Conservation (phyloP, 2,113 vertebrate genomes). For the Tragulus kanchil region DNA sequence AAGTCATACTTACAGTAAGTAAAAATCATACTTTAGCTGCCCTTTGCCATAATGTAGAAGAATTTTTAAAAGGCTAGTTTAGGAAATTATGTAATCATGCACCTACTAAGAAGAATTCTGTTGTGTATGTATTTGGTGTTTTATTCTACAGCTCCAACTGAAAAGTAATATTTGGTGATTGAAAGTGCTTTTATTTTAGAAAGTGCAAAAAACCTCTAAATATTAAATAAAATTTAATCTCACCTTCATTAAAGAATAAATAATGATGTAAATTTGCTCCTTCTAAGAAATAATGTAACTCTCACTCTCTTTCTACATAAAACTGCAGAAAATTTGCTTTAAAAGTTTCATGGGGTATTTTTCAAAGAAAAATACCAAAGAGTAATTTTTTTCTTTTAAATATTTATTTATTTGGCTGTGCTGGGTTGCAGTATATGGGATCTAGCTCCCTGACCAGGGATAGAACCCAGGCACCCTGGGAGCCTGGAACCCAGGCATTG, state of each 20-base stretch:
- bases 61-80: constrained; percentile 19
- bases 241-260: background rate
- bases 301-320: background rate
- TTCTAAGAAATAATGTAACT: constrained; percentile 27
- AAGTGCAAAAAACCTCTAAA: constrained; percentile 22
- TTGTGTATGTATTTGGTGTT: background rate
- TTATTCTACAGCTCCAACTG: constrained; percentile 28
- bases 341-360: constrained; percentile 26
- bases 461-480: too few relatives aligned
- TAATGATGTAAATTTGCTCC: background rate
- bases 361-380: constrained; percentile 30
- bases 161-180: background rate
- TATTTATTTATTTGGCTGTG: too few relatives aligned
- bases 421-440: too few relatives aligned
- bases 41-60: background rate
- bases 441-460: too few relatives aligned
- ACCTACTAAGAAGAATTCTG: background rate
- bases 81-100: background rate
- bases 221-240: background rate
- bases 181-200: constrained; percentile 32
- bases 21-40: background rate
- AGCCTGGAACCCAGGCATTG: too few relatives aligned
- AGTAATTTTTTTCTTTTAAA: background rate
- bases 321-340: background rate
- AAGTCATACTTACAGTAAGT: background rate